Evolutionary conservation across 2,113 vertebrate genomes (phyloP).

Genomic region (Muntiacus muntjak): DNA sequence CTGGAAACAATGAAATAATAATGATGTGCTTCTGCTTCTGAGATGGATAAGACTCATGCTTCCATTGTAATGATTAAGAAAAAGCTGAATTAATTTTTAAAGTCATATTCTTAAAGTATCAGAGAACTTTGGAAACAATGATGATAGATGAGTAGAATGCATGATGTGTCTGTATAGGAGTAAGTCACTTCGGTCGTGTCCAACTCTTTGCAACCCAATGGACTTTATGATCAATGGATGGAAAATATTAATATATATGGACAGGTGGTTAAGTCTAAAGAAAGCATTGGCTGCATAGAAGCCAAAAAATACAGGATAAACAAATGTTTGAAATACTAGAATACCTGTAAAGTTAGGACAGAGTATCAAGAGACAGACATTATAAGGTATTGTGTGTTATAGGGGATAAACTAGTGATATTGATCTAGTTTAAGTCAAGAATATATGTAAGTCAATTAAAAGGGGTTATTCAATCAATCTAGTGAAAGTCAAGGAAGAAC

Average conservation of each 20-base stretch:
- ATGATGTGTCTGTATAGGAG: background rate
- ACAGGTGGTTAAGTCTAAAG: background rate
- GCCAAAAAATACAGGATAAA: background rate
- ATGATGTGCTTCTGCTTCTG: background rate
- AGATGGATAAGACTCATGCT: background rate
- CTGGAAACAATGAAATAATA: background rate
- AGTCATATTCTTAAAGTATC: background rate
- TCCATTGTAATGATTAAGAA: background rate
- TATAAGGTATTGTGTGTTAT: background rate
- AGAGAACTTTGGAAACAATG: background rate
- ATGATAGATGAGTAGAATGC: background rate
- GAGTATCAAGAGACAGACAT: background rate
- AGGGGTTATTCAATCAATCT: background rate
- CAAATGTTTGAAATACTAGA: background rate
- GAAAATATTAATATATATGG: background rate
- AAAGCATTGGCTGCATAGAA: background rate
- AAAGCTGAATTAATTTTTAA: background rate
- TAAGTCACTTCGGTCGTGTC: accelerated
- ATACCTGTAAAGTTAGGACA: background rate
- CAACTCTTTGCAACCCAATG: background rate
- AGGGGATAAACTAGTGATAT: background rate
- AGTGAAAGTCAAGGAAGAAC: background rate
- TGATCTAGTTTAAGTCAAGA: background rate
- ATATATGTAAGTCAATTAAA: too few species aligned
- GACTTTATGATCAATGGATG: background rate